Base-by-base conservation (phyloP, 2,888 invertebrate species). In the Sialis fuliginosa region DNA sequence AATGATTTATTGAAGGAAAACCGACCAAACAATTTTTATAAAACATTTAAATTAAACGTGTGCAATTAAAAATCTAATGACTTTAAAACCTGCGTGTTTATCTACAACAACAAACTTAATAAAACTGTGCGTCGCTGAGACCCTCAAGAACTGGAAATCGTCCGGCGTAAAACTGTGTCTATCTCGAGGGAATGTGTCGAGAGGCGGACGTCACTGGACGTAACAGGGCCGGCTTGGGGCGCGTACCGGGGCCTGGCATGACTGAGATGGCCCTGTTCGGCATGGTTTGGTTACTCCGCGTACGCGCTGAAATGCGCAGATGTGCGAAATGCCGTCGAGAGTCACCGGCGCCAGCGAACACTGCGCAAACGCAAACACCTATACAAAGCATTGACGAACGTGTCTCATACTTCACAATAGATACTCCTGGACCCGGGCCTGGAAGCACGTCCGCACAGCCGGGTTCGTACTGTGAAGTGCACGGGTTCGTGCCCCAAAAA, bases 241-340 rank as follows among this genome's bases (percentile, higher is more conserved):
- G 39, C 5, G 6, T 6, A 39, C 43, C 30, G 32, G 32, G 7
- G 30, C n/a, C 30, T 30, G 12, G 32, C 31, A 8, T 32, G n/a
- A 30, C 10, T 35, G 47, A 74, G 72, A 84, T 84, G 84, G 85
- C 85, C 74, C 78, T 84, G 60, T 84, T 85, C 73, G 84, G 84
- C 68, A 80, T 84, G 77, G 83, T 83, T 69, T 84, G 84, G 84
- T 73, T 84, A 66, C 67, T 84, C 64, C 80, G 83, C 60, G 79
- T 84, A 66, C 81, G 83, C 65, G 79, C 81, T 57, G 82, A 83
- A 62, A 77, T 83, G 66, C 81, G 81, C 63, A 76, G 80, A 54
- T 81, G 81, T 67, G 74, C 79, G 48, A 79, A 79, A 60, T 80
- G 80, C 66, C 72, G 74, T 55, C 73, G 73, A 55, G 74, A 71